Evolutionary conservation across 2,113 vertebrate species (phyloP).

Genomic region (Oncorhynchus keta): DNA sequence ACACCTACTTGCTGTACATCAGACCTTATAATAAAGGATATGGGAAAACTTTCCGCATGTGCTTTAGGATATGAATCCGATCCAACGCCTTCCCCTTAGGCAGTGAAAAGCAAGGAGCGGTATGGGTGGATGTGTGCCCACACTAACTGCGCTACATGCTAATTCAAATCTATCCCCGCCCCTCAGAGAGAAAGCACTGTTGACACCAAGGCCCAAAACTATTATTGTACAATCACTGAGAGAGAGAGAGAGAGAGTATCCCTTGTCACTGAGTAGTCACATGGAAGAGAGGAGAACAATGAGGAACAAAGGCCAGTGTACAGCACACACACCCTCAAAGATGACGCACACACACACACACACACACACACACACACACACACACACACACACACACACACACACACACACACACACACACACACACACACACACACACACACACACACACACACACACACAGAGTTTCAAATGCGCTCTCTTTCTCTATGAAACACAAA

Average conservation of each 20-base stretch:
- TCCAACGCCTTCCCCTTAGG: neutral
- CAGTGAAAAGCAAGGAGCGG: neutral
- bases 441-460: neutral
- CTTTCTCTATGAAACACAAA: neutral
- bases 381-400: neutral
- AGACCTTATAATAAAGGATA: neutral
- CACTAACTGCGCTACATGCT: neutral
- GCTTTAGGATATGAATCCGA: neutral
- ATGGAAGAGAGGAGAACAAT: too few species aligned
- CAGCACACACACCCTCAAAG: too few species aligned
- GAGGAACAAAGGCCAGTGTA: too few species aligned
- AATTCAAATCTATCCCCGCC: too few species aligned
- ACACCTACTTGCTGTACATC: neutral
- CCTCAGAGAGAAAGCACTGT: too few species aligned
- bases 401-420: neutral
- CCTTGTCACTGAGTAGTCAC: too few species aligned
- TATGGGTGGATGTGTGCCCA: neutral
- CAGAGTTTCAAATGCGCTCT: neutral
- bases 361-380: neutral
- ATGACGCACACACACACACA: neutral
- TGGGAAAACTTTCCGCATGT: neutral
- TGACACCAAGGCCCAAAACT: too few species aligned
- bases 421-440: neutral
- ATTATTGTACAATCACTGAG: too few species aligned
- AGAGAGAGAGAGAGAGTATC: too few species aligned